These are phyloP conservation scores for Drosophila lacteicornis DNA, from an alignment of 1,140 invertebrate genomes.

Conservation along the genomic window DNA sequence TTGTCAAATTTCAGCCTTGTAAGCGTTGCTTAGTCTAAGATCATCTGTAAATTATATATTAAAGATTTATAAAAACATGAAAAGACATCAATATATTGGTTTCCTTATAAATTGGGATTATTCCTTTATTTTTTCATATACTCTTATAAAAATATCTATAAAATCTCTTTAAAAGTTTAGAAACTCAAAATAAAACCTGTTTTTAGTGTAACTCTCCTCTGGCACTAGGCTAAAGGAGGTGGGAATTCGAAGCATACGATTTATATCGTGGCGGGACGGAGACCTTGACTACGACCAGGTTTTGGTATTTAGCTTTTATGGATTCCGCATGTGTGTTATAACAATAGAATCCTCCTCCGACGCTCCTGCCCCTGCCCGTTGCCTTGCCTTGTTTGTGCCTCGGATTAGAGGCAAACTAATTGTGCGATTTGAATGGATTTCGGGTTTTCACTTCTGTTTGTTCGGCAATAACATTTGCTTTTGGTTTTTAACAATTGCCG, in stretches of 20 bases:
- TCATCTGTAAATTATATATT: neutral
- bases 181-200: too few relatives aligned
- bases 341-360: constrained; percentile 54
- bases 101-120: too few relatives aligned
- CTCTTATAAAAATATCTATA: too few relatives aligned
- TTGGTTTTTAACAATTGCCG: constrained; percentile 63
- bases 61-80: constrained; percentile 17
- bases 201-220: neutral
- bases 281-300: constrained; percentile 29
- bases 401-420: constrained; percentile 80
- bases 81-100: neutral
- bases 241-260: neutral
- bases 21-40: constrained; percentile 5
- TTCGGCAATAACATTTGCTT: constrained; percentile 76
- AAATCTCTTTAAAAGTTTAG: too few relatives aligned
- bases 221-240: neutral
- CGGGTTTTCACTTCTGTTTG: constrained; percentile 69
- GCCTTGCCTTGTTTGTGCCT: constrained; percentile 64
- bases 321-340: constrained; percentile 54
- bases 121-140: too few relatives aligned
- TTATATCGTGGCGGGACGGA: neutral
- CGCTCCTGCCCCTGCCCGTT: neutral
- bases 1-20: neutral
- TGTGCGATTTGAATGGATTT: constrained; percentile 82
- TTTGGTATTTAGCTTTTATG: constrained; percentile 42